phyloP scores from a whole-genome alignment of 2,113 vertebrate species.

The Hepsetus odoe region DNA sequence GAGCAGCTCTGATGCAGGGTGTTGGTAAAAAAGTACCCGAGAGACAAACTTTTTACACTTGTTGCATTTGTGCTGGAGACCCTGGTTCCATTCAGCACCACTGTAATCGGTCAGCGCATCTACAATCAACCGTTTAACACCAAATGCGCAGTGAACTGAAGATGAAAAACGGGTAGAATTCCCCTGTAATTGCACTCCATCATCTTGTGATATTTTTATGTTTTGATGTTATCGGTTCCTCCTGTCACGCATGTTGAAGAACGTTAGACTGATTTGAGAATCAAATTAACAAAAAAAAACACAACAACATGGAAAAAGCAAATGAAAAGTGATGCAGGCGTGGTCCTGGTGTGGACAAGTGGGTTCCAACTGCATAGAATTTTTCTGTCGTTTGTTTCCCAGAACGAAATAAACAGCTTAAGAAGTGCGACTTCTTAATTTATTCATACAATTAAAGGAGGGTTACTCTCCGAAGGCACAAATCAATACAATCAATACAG shows the following conservation, averaged over 20 bases:
- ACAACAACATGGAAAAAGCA: background rate
- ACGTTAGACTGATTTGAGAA: too few relatives aligned
- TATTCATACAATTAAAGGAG: slow-evolving; percentile 36
- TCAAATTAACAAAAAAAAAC: too few relatives aligned
- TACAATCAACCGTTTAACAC: too few relatives aligned
- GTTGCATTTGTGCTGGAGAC: background rate
- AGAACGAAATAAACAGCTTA: slow-evolving; percentile 8
- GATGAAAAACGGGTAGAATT: too few relatives aligned
- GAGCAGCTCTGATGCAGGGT: too few relatives aligned
- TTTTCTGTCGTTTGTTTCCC: slow-evolving; percentile 4
- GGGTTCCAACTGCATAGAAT: slow-evolving; percentile 9
- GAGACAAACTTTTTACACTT: too few relatives aligned
- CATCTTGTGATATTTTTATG: too few relatives aligned
- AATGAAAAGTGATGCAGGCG: background rate
- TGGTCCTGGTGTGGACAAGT: background rate
- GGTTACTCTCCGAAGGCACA: slow-evolving; percentile 43
- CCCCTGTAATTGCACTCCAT: background rate
- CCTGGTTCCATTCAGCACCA: background rate
- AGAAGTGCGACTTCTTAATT: slow-evolving; percentile 19
- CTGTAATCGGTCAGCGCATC: background rate
- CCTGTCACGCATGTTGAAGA: too few relatives aligned
- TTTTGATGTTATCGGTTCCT: too few relatives aligned
- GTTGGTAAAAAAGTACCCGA: too few relatives aligned
- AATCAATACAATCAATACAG: slow-evolving; percentile 10
- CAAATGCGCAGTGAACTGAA: too few relatives aligned